Conservation (phyloP, 1,140 invertebrate species). For the Gryllus bimaculatus region DNA sequence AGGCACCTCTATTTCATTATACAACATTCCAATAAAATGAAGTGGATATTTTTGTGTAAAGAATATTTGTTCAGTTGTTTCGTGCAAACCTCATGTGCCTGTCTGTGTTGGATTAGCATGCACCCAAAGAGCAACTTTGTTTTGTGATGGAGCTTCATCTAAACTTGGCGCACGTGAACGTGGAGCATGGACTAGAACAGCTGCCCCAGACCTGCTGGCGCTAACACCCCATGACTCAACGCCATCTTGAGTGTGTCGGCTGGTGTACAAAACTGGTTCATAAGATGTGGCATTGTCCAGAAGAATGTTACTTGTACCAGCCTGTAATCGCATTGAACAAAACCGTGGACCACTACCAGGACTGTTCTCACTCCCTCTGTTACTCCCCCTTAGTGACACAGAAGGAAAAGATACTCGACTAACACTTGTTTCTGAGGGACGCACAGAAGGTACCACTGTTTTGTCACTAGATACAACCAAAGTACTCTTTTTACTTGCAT, state of each 20-base stretch:
- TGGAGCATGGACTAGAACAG: slow-evolving; percentile 34
- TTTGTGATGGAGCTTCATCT: slow-evolving; percentile 6
- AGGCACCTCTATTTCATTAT: not conserved
- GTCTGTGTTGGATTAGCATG: not conserved
- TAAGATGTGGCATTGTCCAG: slow-evolving; percentile 50
- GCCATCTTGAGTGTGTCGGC: slow-evolving; percentile 36
- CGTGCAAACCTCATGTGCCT: not conserved
- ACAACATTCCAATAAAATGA: not conserved
- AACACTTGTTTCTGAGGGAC: not conserved
- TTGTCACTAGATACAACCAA: not conserved
- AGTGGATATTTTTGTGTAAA: not conserved
- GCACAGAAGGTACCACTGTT: not conserved
- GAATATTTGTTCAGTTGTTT: too few relatives aligned
- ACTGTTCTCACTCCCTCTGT: slow-evolving; percentile 21
- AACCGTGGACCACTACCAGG: slow-evolving; percentile 48
- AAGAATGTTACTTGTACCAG: slow-evolving; percentile 65
- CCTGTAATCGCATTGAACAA: slow-evolving; percentile 59
- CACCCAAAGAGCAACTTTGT: not conserved
- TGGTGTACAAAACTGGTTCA: slow-evolving; percentile 54
- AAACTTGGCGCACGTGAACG: slow-evolving; percentile 18
- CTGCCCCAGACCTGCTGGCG: slow-evolving; percentile 26
- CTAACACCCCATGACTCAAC: slow-evolving; percentile 34
- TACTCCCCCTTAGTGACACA: not conserved
- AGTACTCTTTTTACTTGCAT: not conserved
- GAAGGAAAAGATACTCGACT: not conserved